These are phyloP conservation scores for Micropterix aruncella DNA, from an alignment of 2,888 invertebrate genomes.

Conservation along the genomic window DNA sequence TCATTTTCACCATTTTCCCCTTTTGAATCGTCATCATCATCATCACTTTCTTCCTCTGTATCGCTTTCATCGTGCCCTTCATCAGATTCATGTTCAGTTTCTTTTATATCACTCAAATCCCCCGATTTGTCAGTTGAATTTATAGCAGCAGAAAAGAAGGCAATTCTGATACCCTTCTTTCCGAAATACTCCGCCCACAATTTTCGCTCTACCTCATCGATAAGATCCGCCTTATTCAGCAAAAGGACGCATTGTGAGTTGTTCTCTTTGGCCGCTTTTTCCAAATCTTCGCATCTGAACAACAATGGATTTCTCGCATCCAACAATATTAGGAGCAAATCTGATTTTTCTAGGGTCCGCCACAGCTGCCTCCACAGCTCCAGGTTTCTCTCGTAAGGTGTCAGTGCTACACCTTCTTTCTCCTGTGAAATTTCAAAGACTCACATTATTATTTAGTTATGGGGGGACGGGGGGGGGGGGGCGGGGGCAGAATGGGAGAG, in stretches of 20 bases:
- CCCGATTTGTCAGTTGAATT: constrained; percentile 31
- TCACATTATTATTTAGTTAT: neutral
- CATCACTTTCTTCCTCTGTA: constrained; percentile 15
- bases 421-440: constrained; percentile 25
- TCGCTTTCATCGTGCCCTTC: constrained; percentile 15
- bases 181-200: constrained; percentile 80
- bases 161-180: constrained; percentile 50
- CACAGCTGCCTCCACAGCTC: constrained; percentile 98
- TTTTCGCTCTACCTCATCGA: constrained; percentile 65
- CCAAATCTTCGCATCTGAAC: constrained; percentile 86
- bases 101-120: constrained; percentile 17
- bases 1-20: constrained; percentile 5
- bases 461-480: neutral
- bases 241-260: constrained; percentile 60
- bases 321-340: constrained; percentile 85
- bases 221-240: constrained; percentile 91
- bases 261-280: constrained; percentile 37
- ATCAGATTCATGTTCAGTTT: constrained; percentile 14
- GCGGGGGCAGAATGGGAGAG: neutral
- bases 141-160: constrained; percentile 83
- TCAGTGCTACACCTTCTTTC: constrained; percentile 66
- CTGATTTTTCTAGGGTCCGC: constrained; percentile 95
- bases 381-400: constrained; percentile 94
- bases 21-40: constrained; percentile 14
- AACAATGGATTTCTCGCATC: constrained; percentile 94